Base-by-base conservation (phyloP, 37 sponge, comb jelly and placozoan genomes). In the Eunapius fragilis region DNA sequence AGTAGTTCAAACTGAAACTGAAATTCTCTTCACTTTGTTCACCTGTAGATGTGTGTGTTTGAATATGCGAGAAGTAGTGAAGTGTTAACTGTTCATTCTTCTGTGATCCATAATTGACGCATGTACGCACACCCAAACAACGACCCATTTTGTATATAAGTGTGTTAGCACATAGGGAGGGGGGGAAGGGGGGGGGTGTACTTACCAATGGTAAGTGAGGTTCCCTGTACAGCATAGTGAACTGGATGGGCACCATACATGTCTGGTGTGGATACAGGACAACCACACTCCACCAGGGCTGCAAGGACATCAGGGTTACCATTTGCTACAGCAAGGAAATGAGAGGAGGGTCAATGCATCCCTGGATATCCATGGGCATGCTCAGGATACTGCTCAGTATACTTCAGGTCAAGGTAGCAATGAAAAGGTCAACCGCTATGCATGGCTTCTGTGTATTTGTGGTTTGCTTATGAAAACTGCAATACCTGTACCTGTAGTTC, bases 181-280 rank as follows among this genome's bases (percentile, higher is more conserved):
- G n/a, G n/a, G n/a, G n/a, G n/a, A n/a, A n/a, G n/a, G n/a, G n/a
- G n/a, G n/a, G n/a, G n/a, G n/a, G n/a, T n/a, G n/a, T 17, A 13
- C 58, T 58, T 58, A 58, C 58, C 84, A 41, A 75, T 17, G 14
- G 86, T 7, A 10, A 58, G 22, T 10, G 58, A 58, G 58, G 91
- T 30, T 41, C 78, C 78, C 36, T 92, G 91, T 10, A 86, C 89
- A 26, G 96, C 96, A 32, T 89, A 91, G 83, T 96, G 96, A 25
- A 93, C 74, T 37, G 96, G 96, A 45, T 76, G 74, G n/a, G 86
- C 87, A 24, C 94, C 94, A 2, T 89, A 77, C 10, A 77, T 78
- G 75, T 93, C 94, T 0, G 70, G 37, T 3, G 74, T 50, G 58
- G 73, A 36, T 0, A 78, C 68, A 2, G 85, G 58, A 17, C 75